Evolutionary conservation across 1,140 invertebrate genomes (phyloP), one percentile per base, ranked within the genome.

Genomic region (Pseudomyrmex gracilis): DNA sequence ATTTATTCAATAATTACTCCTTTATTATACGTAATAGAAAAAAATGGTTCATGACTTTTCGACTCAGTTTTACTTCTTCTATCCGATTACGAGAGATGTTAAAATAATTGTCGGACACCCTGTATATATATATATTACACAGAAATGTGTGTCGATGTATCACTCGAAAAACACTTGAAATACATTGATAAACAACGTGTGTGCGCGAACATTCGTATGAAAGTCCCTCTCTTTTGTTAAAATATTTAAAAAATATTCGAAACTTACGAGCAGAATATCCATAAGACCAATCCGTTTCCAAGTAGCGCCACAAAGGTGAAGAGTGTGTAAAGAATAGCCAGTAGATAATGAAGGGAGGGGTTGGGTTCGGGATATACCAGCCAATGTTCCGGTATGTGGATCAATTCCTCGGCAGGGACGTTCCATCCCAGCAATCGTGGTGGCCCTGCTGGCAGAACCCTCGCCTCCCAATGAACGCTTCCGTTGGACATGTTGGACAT

Each of bases 231-330:
- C 63, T 10, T 20, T 51, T 53, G 3, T 24, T 13, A 43, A 45
- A 17, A 67, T 64, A 66, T 60, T 60, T 7, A 10, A 0, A 34
- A 34, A 51, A 55, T 17, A 51, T 22, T 60, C n/a, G 5, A 58
- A 68, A 95, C 95, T 95, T 94, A 97, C 96, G 97, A 95, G 78
- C 96, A 96, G 93, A 99, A 98, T 85, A 98, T 97, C 96, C 97
- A 98, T 87, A 98, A 96, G 84, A 99, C 98, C 20, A 98, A 94
- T 47, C 98, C 97, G 93, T 99, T 99, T 83, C 98, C 98, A 2
- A 97, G 91, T 1, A 98, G 94, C 3, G 97, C 96, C 24, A 97
- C 95, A 55, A 97, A 95, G 17, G 97, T 97, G 80, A 98, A 97
- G 63, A 97, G 95, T 43, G 96, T 95, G 90, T 98, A 99, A 85